Base-by-base conservation (phyloP, 64 coral and sea anemone species). In the Cladopsammia gracilis region DNA sequence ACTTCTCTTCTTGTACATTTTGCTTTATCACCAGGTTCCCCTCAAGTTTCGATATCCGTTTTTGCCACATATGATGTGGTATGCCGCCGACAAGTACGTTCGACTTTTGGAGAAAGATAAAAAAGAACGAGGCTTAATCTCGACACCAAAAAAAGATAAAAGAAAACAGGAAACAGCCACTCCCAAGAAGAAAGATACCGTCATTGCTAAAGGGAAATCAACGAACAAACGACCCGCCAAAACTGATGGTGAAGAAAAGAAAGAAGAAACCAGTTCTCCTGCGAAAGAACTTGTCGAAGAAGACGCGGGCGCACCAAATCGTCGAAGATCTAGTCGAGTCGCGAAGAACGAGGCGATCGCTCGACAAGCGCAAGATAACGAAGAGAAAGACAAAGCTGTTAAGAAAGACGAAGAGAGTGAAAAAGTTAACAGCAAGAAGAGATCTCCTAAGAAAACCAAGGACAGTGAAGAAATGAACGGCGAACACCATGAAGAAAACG, bases 11-110 rank as follows among this genome's bases (percentile, higher is more conserved):
- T 56, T 7, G 1, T 10, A 69, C 43, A 14, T 91, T 50, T 22
- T 47, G 14, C 10, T 64, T 60, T 72, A 34, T 18, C 43, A 58
- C 15, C 61, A 99, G 98, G 98, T 99, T 6, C 98, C 98, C 24
- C 95, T 96, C 64, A 99, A 99, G 77, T 99, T 99, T 73, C 88
- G 98, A 7, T 99, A 99, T 66, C 98, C 98, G 8, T 90, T 99
- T 19, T 91, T 94, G 48, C 82, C 85, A n/a, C 77, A 96, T 60
- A 99, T 99, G 0, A 98, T 98, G 96, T 98, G 96, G 96, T 98
- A 98, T 42, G 92, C 94, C 11, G 89, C 84, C 2, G 88, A 98
- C 43, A 94, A 91, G 69, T 98, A 98, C 58, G 68, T 86, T n/a
- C 82, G 88, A 24, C 75, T 94, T 18, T 43, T 98, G 46, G 81